A percentile compares a stretch with the other conserved stretches of the same genome.
Conservation (phyloP, 2,113 vertebrate species). For the Choloepus hoffmanni region DNA sequence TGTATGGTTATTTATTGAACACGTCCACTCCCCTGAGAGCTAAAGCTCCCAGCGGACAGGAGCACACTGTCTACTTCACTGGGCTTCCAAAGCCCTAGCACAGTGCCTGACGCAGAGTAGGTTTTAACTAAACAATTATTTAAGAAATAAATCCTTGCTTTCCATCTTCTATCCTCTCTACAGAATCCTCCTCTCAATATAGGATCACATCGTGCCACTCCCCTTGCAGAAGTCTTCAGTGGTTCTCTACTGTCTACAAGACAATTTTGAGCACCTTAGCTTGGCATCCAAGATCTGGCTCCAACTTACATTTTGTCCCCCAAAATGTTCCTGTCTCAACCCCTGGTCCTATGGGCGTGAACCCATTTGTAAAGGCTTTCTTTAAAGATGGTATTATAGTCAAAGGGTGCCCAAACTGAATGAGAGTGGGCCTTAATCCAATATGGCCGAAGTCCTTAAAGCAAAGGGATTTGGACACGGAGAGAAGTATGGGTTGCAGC, state of each 20-base stretch:
- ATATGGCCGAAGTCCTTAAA: too few relatives aligned
- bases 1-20: neutral
- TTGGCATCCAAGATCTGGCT: neutral
- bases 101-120: too few relatives aligned
- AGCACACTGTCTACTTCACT: fast-evolving
- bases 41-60: neutral
- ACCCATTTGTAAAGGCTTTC: too few relatives aligned
- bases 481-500: too few relatives aligned
- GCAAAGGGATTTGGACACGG: too few relatives aligned
- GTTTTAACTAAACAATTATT: neutral
- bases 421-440: too few relatives aligned
- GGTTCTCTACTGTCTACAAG: neutral
- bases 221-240: neutral
- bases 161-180: neutral
- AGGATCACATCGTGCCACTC: neutral
- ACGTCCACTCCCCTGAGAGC: neutral
- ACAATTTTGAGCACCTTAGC: neutral
- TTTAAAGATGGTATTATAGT: too few relatives aligned
- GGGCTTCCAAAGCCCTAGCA: too few relatives aligned
- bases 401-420: too few relatives aligned
- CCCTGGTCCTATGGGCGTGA: too few relatives aligned
- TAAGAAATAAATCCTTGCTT: neutral
- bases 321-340: too few relatives aligned
- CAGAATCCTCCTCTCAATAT: neutral
- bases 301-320: neutral